Percentiles rank a stretch among this genome's conserved stretches.
Conservation (phyloP, 2,113 vertebrate genomes). For the Grammomys surdaster region DNA sequence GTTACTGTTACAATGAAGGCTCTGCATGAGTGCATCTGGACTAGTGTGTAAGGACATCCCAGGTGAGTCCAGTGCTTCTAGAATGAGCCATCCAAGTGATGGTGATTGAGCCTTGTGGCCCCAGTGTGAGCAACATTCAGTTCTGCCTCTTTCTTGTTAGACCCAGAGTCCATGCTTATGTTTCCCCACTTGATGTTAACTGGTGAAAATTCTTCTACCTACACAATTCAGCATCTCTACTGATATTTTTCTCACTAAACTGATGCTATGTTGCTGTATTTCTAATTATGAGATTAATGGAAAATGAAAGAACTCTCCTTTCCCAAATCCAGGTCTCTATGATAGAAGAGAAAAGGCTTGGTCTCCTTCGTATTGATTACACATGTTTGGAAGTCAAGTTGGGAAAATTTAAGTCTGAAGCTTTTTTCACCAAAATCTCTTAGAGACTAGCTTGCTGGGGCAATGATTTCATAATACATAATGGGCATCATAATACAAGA, state of each 20-base stretch:
- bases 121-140: neutral
- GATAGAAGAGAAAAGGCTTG: neutral
- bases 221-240: neutral
- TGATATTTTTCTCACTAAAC: neutral
- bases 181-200: neutral
- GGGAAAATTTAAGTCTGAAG: neutral
- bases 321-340: neutral
- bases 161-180: neutral
- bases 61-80: neutral
- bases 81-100: neutral
- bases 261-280: neutral
- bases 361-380: neutral
- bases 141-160: neutral
- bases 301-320: neutral
- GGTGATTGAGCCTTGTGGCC: neutral
- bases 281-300: neutral
- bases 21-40: neutral
- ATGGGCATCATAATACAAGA: neutral
- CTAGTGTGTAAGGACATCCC: neutral
- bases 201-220: neutral
- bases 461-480: neutral
- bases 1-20: neutral
- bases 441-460: neutral
- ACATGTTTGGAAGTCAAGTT: neutral
- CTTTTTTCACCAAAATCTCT: neutral